Percentiles rank a stretch among this genome's conserved stretches.
phyloP scores from a whole-genome alignment of 1,140 invertebrate species.

The Drosophila sulfurigaster region DNA sequence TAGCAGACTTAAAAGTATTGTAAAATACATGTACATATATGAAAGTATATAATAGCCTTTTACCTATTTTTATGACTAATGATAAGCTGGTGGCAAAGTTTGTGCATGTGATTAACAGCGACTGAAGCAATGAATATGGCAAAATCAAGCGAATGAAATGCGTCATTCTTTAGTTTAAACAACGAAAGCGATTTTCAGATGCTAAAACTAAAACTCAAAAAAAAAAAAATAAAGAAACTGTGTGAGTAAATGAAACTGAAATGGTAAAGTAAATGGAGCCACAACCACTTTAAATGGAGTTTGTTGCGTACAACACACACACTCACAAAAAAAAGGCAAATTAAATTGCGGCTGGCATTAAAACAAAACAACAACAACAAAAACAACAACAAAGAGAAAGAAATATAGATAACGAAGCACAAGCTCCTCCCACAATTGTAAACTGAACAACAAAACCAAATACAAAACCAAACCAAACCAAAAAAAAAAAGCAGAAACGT shows the following conservation, averaged over 20 bases:
- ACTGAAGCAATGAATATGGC: no score
- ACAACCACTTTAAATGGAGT: not conserved
- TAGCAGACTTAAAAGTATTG: no score
- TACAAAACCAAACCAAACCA: slow-evolving; percentile 12
- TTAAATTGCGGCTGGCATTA: slow-evolving; percentile 1
- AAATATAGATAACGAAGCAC: slow-evolving; percentile 7
- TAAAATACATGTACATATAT: no score
- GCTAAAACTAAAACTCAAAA: not conserved
- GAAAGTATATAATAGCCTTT: not conserved
- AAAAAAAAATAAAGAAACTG: no score
- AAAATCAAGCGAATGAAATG: not conserved
- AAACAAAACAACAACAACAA: not conserved
- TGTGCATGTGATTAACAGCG: no score
- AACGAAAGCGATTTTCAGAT: slow-evolving; percentile 2
- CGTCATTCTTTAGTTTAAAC: slow-evolving; percentile 15
- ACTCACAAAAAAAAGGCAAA: not conserved
- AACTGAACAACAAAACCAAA: slow-evolving; percentile 15
- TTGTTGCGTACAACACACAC: not conserved
- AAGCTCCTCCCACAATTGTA: slow-evolving; percentile 66
- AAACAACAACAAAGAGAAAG: no score
- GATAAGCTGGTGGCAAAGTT: slow-evolving; percentile 1
- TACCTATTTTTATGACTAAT: slow-evolving; percentile 5
- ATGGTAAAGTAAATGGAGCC: not conserved
- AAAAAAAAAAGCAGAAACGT: slow-evolving; percentile 3
- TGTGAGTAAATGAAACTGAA: not conserved